Conservation (phyloP, 2,113 vertebrate species). For the Platysternon megacephalum region DNA sequence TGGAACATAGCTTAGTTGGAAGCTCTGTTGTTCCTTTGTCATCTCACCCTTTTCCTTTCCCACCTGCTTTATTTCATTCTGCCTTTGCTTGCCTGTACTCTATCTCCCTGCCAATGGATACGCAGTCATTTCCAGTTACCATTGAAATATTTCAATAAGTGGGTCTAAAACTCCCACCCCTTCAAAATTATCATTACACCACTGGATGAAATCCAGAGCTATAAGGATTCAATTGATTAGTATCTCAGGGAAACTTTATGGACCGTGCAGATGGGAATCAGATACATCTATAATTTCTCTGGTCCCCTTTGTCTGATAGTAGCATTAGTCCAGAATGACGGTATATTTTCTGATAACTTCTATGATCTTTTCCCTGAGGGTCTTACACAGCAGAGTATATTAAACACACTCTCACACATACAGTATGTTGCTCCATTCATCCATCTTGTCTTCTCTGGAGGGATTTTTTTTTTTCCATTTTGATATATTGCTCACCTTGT, state of each 20-base stretch:
- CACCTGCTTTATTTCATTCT: neutral
- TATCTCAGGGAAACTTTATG: neutral
- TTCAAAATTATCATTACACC: neutral
- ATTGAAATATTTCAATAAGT: neutral
- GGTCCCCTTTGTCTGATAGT: constrained; percentile 13
- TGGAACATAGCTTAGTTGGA: neutral
- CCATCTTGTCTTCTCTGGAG: constrained; percentile 53
- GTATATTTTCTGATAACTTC: constrained; percentile 52
- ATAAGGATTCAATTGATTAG: constrained; percentile 5
- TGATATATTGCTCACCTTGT: constrained; percentile 68
- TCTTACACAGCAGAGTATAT: constrained; percentile 49
- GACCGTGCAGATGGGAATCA: neutral
- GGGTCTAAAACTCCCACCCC: neutral
- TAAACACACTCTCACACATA: constrained; percentile 55
- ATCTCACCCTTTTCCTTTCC: neutral
- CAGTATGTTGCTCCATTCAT: constrained; percentile 37
- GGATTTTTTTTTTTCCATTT: constrained; percentile 38
- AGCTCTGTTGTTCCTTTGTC: neutral
- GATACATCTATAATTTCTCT: constrained; percentile 28
- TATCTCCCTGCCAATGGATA: neutral
- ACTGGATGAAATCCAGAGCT: constrained; percentile 6
- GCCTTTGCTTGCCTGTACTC: neutral
- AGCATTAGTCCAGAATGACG: constrained; percentile 47
- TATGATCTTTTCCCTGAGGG: constrained; percentile 48
- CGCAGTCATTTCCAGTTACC: neutral